Conservation (phyloP, 1,140 invertebrate genomes). For the Sinonovacula constricta region DNA sequence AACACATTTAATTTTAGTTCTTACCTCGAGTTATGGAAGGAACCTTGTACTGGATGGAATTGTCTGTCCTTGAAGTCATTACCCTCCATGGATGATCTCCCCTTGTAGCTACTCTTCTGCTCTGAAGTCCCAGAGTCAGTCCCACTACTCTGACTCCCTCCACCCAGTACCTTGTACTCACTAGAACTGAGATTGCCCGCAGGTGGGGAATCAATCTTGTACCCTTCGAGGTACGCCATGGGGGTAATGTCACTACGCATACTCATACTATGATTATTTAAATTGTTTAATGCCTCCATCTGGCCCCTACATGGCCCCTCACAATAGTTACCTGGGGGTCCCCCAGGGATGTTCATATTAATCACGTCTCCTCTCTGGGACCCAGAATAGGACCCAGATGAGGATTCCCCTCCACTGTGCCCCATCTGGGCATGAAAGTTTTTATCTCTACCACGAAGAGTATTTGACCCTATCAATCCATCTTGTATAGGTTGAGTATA, state of each 20-base stretch:
- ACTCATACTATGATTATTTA: conserved; percentile 35
- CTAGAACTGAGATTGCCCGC: neutral
- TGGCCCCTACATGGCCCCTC: conserved; percentile 38
- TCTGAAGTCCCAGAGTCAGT: conserved; percentile 21
- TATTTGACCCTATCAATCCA: conserved; percentile 25
- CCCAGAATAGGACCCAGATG: too few species aligned
- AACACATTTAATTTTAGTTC: too few species aligned
- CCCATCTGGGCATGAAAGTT: neutral
- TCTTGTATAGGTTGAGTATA: conserved; percentile 48
- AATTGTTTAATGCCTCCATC: neutral
- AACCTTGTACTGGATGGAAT: neutral
- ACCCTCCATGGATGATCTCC: conserved; percentile 24
- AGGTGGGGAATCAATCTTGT: conserved; percentile 39
- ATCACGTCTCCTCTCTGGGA: conserved; percentile 9
- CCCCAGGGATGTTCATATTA: conserved; percentile 37
- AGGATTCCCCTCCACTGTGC: neutral
- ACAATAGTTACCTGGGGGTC: conserved; percentile 49
- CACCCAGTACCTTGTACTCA: conserved; percentile 6
- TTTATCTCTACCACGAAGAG: neutral
- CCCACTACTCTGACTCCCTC: conserved; percentile 33
- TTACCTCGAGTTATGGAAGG: neutral
- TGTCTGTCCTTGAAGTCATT: conserved; percentile 28
- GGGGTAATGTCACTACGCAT: conserved; percentile 21
- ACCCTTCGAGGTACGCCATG: conserved; percentile 28
- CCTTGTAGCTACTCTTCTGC: conserved; percentile 2